Evolutionary conservation across 2,113 vertebrate genomes (phyloP).

Genomic region (Sus scrofa): T2T-Sscrofa CM000830.6:48397501-48398000

Average conservation of each 20-base stretch:
- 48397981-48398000: not conserved
- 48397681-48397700: not conserved
- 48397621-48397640: not conserved
- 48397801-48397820: not conserved
- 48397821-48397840: conserved; percentile 25
- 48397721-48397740: conserved; percentile 19
- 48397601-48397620: conserved; percentile 33
- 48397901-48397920: not conserved
- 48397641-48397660: conserved; percentile 20
- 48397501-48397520: conserved; percentile 1
- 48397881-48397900: not conserved
- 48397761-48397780: conserved; percentile 20
- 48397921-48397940: not conserved
- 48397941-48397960: not conserved
- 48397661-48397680: not conserved
- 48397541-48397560: not conserved
- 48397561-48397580: not conserved
- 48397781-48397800: not conserved
- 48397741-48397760: conserved; percentile 33
- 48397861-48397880: not conserved
- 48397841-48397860: conserved; percentile 23
- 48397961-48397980: conserved; percentile 33
- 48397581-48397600: not conserved
- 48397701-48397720: not conserved
- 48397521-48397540: not conserved